phyloP scores from a whole-genome alignment of 2,113 vertebrate species.

The Gobio gobio region DNA sequence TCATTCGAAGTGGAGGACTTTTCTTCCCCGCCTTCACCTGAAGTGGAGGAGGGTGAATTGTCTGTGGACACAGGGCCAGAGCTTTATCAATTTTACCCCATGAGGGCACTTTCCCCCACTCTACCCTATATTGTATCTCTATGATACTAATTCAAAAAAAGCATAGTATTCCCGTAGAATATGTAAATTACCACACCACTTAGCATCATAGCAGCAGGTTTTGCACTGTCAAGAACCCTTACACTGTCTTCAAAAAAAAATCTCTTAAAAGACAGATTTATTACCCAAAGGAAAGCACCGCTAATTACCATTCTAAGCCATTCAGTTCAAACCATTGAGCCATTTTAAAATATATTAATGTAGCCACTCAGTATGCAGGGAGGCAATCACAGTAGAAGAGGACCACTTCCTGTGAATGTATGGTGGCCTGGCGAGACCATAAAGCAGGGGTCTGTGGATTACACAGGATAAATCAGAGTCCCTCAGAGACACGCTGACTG shows the following conservation, averaged over 20 bases:
- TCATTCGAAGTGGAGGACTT: no score
- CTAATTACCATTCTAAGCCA: neutral
- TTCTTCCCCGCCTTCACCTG: no score
- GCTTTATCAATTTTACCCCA: no score
- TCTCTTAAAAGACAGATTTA: neutral
- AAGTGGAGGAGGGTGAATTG: no score
- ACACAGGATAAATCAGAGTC: conserved; percentile 9
- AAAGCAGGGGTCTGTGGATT: conserved; percentile 10
- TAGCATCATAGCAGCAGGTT: neutral
- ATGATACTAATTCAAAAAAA: no score
- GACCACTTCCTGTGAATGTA: conserved; percentile 21
- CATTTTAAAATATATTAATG: neutral
- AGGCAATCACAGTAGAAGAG: neutral
- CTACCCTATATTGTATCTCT: no score
- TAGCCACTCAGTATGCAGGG: neutral
- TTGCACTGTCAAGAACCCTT: neutral
- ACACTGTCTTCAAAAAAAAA: neutral
- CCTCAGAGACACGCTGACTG: conserved; percentile 11
- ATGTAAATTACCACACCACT: neutral
- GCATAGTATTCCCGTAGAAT: no score
- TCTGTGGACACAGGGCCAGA: no score
- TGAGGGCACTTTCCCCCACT: no score
- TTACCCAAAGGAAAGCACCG: neutral
- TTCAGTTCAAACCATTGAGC: neutral
- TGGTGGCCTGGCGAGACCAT: conserved; percentile 32